These are phyloP conservation scores for Drosophila dives DNA, from an alignment of 2,888 invertebrate genomes.

Conservation along the genomic window DNA sequence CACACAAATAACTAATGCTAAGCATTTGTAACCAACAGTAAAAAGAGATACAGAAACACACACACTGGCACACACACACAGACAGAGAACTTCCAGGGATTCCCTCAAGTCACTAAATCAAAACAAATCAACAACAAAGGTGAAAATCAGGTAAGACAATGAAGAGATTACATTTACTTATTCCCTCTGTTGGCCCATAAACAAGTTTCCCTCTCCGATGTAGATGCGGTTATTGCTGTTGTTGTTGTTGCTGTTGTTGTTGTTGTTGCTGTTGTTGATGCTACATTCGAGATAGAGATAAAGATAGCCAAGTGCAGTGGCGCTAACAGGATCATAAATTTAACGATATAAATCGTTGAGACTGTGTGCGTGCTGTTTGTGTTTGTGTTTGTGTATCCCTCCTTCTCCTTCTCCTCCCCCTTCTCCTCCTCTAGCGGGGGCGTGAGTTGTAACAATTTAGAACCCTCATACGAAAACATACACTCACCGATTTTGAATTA, in stretches of 20 bases:
- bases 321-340: constrained; percentile 82
- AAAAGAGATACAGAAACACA: neutral
- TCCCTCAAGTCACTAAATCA: constrained; percentile 45
- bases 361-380: constrained; percentile 8
- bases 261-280: constrained; percentile 45
- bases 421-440: constrained; percentile 26
- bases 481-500: constrained; percentile 75
- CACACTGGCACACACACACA: neutral
- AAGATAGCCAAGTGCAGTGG: constrained; percentile 73
- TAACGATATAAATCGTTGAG: constrained; percentile 73
- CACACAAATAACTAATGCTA: neutral
- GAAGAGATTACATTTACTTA: constrained; percentile 64
- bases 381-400: constrained; percentile 20
- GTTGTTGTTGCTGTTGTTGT: neutral
- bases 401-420: too few relatives aligned
- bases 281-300: constrained; percentile 64
- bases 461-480: constrained; percentile 28
- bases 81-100: constrained; percentile 19
- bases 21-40: neutral
- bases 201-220: constrained; percentile 50
- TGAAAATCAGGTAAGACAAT: constrained; percentile 63
- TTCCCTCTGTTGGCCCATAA: constrained; percentile 64
- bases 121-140: constrained; percentile 50
- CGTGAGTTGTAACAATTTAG: constrained; percentile 67
- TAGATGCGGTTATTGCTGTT: constrained; percentile 4